Evolutionary conservation across 1,140 invertebrate genomes (phyloP), one percentile per base, ranked within the genome.

Genomic region (Probaryconus sp.): DNA sequence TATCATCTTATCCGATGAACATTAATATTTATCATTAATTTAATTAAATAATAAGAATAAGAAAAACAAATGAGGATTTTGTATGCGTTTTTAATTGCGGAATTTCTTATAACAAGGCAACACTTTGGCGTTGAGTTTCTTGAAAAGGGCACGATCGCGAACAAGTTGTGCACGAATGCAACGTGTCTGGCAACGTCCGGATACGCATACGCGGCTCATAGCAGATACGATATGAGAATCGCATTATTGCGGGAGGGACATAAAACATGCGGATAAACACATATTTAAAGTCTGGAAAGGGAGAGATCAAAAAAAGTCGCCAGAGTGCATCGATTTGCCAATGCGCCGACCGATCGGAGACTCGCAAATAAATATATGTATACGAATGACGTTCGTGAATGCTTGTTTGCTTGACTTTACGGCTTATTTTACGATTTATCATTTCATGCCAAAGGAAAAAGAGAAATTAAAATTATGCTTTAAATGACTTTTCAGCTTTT

Each of bases 231-330:
- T 76, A 75, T 65, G 71, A 45, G 76, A 80, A 65, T 76, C 71
- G 76, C 63, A 78, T 78, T 80, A 79, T 74, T 79, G 65, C 68
- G 51, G 51, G 69, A 58, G 64, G 24, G 37, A 50, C 53, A 77
- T 80, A 71, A 77, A 81, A 77, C 75, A 79, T 53, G 71, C 51
- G 68, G 77, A 78, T 81, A 81, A 80, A n/a, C n/a, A 81, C 79
- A 68, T 73, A 73, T 75, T 77, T 79, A 77, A 79, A 74, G 73
- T 64, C 50, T 42, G 20, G 45, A 26, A 64, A 40, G 37, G 28
- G 40, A 45, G 31, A 17, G 26, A 26, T 30, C 3, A 40, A 45
- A 61, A 17, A 20, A 28, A 16, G 5, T 43, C 33, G 71, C 28
- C 21, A 35, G 17, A 42, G 24, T 48, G 55, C 65, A 56, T 47